A percentile compares a stretch with the other conserved stretches of the same genome.
Conservation (phyloP, 2,113 vertebrate genomes). For the Kryptolebias marmoratus region DNA sequence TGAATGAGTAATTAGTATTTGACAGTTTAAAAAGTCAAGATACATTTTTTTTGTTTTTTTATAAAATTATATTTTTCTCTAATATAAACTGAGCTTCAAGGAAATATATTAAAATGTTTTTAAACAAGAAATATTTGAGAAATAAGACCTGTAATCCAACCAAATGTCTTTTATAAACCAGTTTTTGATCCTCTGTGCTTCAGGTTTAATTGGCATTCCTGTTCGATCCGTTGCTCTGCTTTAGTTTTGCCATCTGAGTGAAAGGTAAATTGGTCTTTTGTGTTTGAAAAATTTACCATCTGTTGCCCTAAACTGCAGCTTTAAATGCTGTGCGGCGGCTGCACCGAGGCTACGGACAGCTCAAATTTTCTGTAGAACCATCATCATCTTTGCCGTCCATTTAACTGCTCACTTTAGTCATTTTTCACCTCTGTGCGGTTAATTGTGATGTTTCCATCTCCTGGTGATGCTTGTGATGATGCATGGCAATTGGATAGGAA, state of each 20-base stretch:
- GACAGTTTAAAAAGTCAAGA: not conserved
- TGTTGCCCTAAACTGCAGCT: not conserved
- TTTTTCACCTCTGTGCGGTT: slow-evolving; percentile 7
- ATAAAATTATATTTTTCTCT: not conserved
- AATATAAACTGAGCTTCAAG: not conserved
- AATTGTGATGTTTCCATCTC: slow-evolving; percentile 2
- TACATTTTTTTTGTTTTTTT: not conserved
- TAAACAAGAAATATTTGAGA: too few relatives aligned
- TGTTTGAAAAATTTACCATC: not conserved
- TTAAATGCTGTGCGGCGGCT: not conserved
- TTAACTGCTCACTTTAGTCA: not conserved
- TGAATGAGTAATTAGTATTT: too few relatives aligned
- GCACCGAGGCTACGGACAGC: not conserved
- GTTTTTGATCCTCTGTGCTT: too few relatives aligned
- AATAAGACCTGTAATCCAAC: too few relatives aligned
- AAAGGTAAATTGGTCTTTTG: slow-evolving; percentile 5
- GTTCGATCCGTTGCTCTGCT: not conserved
- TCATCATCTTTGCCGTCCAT: not conserved
- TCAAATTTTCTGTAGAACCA: slow-evolving; percentile 2
- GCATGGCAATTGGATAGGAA: too few relatives aligned
- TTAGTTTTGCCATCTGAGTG: not conserved
- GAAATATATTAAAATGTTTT: not conserved
- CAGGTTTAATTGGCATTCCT: too few relatives aligned
- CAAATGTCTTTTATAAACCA: too few relatives aligned
- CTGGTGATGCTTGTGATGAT: not conserved